Conservation (phyloP, 2,888 invertebrate genomes). For the Artemia sinica region DNA sequence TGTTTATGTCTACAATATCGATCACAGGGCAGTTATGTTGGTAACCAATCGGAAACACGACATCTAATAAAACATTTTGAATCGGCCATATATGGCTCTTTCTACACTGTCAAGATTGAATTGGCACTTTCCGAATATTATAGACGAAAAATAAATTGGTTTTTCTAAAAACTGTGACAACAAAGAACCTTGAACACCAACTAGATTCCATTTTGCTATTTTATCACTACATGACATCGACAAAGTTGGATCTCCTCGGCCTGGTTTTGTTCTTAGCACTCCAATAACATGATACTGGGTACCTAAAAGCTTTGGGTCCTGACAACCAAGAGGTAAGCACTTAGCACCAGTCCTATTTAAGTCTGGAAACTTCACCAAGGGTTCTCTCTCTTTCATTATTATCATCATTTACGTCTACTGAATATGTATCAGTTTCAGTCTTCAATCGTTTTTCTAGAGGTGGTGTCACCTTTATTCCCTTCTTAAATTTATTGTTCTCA, state of each 20-base stretch:
- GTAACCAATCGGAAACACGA: slow-evolving; percentile 27
- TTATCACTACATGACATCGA: slow-evolving; percentile 91
- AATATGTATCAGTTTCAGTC: slow-evolving; percentile 27
- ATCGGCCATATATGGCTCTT: slow-evolving; percentile 36
- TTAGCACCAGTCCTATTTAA: slow-evolving; percentile 77
- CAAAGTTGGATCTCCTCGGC: slow-evolving; percentile 67
- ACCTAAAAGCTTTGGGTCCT: slow-evolving; percentile 44
- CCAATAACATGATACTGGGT: slow-evolving; percentile 48
- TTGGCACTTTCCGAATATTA: slow-evolving; percentile 50
- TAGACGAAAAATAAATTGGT: slow-evolving; percentile 49
- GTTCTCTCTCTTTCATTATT: background rate
- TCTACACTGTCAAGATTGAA: slow-evolving; percentile 43
- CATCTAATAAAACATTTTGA: slow-evolving; percentile 24
- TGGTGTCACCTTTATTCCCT: slow-evolving; percentile 27
- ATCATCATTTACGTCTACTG: background rate
- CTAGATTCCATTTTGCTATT: slow-evolving; percentile 65
- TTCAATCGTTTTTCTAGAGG: slow-evolving; percentile 6
- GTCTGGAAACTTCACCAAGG: slow-evolving; percentile 27
- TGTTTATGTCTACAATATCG: slow-evolving; percentile 27
- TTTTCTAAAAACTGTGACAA: slow-evolving; percentile 45
- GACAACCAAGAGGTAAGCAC: slow-evolving; percentile 39
- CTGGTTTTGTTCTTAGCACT: slow-evolving; percentile 66
- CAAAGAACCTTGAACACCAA: slow-evolving; percentile 67
- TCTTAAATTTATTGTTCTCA: slow-evolving; percentile 22
- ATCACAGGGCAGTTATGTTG: slow-evolving; percentile 26